These are phyloP conservation scores for Rhopalosiphum padi DNA, from an alignment of 1,140 invertebrate genomes.

Conservation along the genomic window DNA sequence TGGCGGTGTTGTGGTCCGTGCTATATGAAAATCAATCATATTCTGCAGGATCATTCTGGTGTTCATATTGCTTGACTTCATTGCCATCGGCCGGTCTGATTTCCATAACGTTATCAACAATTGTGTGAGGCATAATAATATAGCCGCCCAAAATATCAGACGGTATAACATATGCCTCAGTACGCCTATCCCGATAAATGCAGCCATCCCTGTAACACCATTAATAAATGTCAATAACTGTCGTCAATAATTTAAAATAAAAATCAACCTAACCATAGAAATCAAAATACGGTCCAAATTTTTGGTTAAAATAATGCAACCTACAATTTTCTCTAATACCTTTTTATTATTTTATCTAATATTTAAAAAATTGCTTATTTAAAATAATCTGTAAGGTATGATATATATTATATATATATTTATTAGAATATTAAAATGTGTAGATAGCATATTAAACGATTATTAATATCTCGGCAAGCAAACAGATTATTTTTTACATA, in stretches of 20 bases:
- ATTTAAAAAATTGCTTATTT: too few relatives aligned
- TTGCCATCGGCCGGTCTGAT: neutral
- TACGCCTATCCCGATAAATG: neutral
- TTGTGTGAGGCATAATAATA: slow-evolving; percentile 28
- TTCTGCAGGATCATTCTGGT: slow-evolving; percentile 33
- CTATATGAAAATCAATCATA: neutral
- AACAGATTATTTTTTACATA: too few relatives aligned
- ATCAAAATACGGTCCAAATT: neutral
- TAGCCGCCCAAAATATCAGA: slow-evolving; percentile 50
- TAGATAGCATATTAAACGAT: too few relatives aligned
- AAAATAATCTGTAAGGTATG: too few relatives aligned
- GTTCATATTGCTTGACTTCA: neutral
- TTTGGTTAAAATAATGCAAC: neutral
- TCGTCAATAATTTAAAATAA: neutral
- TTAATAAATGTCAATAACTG: neutral
- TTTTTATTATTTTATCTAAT: neutral
- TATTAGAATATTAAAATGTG: too few relatives aligned
- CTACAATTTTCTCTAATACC: neutral
- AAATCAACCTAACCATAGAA: neutral
- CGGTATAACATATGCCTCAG: slow-evolving; percentile 42
- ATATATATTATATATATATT: too few relatives aligned
- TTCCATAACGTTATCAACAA: slow-evolving; percentile 22
- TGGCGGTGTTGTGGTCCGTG: slow-evolving; percentile 5
- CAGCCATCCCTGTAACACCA: slow-evolving; percentile 29
- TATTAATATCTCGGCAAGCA: too few relatives aligned